Evolutionary conservation across 2,113 vertebrate genomes (phyloP).

Genomic region (Nerophis ophidion): DNA sequence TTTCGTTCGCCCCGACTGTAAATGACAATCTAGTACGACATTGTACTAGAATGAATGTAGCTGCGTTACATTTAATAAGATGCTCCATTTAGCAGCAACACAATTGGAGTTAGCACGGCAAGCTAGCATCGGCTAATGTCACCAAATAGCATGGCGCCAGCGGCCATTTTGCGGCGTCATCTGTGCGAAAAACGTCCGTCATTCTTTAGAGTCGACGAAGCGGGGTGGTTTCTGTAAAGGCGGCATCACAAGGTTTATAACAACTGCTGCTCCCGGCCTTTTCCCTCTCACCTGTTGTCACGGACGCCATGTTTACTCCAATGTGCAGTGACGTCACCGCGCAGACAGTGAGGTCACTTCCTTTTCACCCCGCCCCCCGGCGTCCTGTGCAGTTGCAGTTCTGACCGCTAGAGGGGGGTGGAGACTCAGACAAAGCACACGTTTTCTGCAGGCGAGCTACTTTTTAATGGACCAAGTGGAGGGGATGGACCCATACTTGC

Average conservation of each 20-base stretch:
- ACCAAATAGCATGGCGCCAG: not conserved
- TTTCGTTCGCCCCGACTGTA: not conserved
- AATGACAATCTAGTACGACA: not conserved
- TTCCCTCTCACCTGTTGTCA: conserved; percentile 71
- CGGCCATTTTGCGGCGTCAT: not conserved
- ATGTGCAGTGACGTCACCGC: conserved; percentile 19
- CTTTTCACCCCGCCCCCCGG: conserved; percentile 3
- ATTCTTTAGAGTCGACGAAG: fast-evolving
- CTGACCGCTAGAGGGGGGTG: conserved; percentile 42
- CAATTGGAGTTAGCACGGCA: conserved; percentile 5
- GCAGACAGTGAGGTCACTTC: conserved; percentile 47
- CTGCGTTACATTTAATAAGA: not conserved
- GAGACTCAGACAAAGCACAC: conserved; percentile 4
- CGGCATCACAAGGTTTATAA: fast-evolving
- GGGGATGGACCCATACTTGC: too few species aligned
- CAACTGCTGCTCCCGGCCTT: conserved; percentile 23
- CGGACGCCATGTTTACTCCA: conserved; percentile 72
- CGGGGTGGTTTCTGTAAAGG: fast-evolving
- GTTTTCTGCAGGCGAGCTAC: too few species aligned
- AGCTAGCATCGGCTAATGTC: conserved; percentile 23
- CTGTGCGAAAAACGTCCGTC: too few species aligned
- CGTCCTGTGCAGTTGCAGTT: not conserved
- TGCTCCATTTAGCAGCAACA: not conserved
- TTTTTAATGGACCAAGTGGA: too few species aligned
- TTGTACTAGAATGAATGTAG: too few species aligned